Evolutionary conservation across 1,140 invertebrate species (phyloP), one percentile per base, ranked within the genome.

Genomic region (Drosophila lini): DNA sequence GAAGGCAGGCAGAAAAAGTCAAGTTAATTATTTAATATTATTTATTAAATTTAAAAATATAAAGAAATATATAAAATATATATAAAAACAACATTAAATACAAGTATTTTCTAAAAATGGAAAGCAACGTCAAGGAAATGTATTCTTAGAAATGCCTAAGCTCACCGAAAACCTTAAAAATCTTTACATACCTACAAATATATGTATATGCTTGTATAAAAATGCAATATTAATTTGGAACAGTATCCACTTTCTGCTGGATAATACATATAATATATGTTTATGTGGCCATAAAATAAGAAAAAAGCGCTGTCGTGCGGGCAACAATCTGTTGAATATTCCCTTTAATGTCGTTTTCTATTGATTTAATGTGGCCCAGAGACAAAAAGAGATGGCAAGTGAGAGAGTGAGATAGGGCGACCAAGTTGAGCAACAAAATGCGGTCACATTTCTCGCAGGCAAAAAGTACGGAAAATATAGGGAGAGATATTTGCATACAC

Each of bases 251-350:
- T 38, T 53, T 22, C 32, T 34, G 13, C 9, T 7, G 34, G 52
- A 55, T 55, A 55, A 55, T 55, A n/a, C 19, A n/a, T 47, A 13
- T 47, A 47, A 31, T 67, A 47, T 60, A 63, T 63, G 38, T 67
- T 67, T 67, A 63, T 65, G 62, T 36, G 5, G 11, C 8, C 57
- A 65, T 65, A 34, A 62, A 64, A 41, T 19, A 13, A n/a, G 5
- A 5, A 13, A 40, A 40, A 9, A 0, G 0, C 16, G 28, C 15
- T n/a, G 47, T 55, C 48, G 16, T n/a, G 34, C 9, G 48, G 48
- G 16, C 47, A 63, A 50, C 62, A 69, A 69, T 67, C 61, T 67
- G 61, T 69, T 67, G 62, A 67, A 69, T 69, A 67, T 53, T 53
- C 45, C 13, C 65, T 65, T 69, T 67, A 69, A 69, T 69, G 62